A percentile compares a stretch with the other conserved stretches of the same genome.
phyloP scores from a whole-genome alignment of 2,888 invertebrate species.

The Cryptosula pallasiana region DNA sequence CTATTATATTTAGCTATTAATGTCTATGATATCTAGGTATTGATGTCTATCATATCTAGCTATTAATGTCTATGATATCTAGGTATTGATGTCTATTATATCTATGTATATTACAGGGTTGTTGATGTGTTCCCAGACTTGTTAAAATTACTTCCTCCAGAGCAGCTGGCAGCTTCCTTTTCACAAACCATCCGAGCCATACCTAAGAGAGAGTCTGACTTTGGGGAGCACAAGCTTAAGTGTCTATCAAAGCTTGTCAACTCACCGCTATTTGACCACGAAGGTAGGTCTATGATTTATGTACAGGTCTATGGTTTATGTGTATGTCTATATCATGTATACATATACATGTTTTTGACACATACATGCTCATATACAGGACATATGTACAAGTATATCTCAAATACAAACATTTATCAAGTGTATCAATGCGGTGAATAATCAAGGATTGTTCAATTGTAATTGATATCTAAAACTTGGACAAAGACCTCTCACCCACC shows the following conservation, averaged over 20 bases:
- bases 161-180: constrained; percentile 74
- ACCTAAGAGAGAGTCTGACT: constrained; percentile 65
- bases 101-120: not conserved
- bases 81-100: too few species aligned
- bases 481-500: not conserved
- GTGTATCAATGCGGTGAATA: too few species aligned
- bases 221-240: constrained; percentile 70
- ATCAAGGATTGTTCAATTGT: too few species aligned
- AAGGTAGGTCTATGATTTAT: constrained; percentile 60
- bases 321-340: too few species aligned
- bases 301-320: too few species aligned
- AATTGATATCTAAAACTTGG: not conserved
- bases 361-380: too few species aligned
- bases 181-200: constrained; percentile 60
- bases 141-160: constrained; percentile 57
- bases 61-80: too few species aligned
- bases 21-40: not conserved
- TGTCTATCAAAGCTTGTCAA: constrained; percentile 76
- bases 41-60: too few species aligned
- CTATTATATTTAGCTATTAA: not conserved
- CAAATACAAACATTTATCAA: too few species aligned
- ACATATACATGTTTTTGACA: too few species aligned
- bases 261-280: constrained; percentile 68
- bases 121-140: constrained; percentile 74
- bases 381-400: too few species aligned